A percentile compares a stretch with the other conserved stretches of the same genome.
phyloP scores from a whole-genome alignment of 1,140 invertebrate genomes.

The Eriocheir sinensis region DNA sequence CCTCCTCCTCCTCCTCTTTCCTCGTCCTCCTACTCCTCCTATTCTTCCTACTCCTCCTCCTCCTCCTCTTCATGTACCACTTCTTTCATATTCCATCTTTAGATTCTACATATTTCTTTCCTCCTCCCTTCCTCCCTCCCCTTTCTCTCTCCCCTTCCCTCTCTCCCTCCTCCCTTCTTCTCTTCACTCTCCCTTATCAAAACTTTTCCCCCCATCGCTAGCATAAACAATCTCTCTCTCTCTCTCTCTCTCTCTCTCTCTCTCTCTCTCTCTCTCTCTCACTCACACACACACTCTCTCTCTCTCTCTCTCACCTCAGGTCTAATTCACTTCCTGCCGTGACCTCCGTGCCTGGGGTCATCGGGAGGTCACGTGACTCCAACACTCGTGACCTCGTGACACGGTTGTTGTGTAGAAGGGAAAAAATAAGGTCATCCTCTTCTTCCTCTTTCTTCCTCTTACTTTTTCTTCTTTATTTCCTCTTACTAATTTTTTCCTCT shows the following conservation, averaged over 20 bases:
- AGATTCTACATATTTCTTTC: background rate
- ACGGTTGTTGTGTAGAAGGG: background rate
- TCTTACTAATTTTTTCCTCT: too few relatives aligned
- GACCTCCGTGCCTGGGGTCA: background rate
- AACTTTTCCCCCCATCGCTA: background rate
- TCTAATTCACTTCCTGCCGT: background rate
- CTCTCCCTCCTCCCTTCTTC: background rate
- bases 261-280: too few relatives aligned
- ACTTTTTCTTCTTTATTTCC: too few relatives aligned
- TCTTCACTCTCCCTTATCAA: background rate
- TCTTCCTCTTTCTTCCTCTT: too few relatives aligned
- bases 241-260: too few relatives aligned
- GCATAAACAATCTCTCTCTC: too few relatives aligned
- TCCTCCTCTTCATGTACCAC: too few relatives aligned
- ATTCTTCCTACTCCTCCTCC: too few relatives aligned
- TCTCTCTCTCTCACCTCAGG: too few relatives aligned
- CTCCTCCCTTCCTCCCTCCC: background rate
- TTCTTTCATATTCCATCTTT: background rate
- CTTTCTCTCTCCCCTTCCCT: background rate
- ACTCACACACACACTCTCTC: too few relatives aligned
- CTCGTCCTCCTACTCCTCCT: background rate
- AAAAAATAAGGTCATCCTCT: background rate
- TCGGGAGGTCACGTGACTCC: background rate
- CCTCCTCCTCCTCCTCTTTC: too few relatives aligned
- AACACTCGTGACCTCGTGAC: background rate